These are phyloP conservation scores for Probosciger aterrimus DNA, from an alignment of 2,113 vertebrate genomes.

Conservation along the genomic window DNA sequence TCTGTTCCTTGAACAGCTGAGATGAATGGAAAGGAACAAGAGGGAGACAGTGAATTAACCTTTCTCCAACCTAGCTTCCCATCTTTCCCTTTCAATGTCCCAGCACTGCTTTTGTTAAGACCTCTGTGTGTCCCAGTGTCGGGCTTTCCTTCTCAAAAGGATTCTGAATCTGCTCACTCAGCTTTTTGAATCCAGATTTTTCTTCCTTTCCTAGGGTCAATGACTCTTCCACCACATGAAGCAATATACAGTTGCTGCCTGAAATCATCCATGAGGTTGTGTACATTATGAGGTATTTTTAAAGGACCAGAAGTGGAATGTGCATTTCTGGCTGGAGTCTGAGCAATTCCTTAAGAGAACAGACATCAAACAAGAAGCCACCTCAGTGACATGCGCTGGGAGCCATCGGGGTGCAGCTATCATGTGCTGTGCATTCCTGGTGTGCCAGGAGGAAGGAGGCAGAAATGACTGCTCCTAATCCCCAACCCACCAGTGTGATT, in stretches of 20 bases:
- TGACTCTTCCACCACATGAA: neutral
- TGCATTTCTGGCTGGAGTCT: neutral
- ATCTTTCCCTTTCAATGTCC: neutral
- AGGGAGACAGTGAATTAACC: neutral
- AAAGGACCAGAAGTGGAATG: conserved; percentile 1
- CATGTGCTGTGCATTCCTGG: neutral
- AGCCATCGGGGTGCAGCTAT: neutral
- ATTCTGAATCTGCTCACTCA: neutral
- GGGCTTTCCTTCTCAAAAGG: neutral
- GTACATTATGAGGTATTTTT: neutral
- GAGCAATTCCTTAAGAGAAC: neutral
- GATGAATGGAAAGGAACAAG: neutral
- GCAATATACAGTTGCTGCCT: neutral
- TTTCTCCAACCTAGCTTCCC: neutral
- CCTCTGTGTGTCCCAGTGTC: neutral
- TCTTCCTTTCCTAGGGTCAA: neutral
- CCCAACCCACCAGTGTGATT: conserved; percentile 13
- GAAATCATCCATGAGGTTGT: neutral
- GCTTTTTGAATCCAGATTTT: neutral
- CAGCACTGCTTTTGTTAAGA: neutral
- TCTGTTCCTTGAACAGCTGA: neutral
- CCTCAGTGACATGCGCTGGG: neutral
- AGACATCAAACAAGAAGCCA: neutral
- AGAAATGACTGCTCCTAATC: neutral
- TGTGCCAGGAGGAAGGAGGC: neutral